Base-by-base conservation (phyloP, 2,797 vertebrate genomes). In the Myotis planiceps region DNA sequence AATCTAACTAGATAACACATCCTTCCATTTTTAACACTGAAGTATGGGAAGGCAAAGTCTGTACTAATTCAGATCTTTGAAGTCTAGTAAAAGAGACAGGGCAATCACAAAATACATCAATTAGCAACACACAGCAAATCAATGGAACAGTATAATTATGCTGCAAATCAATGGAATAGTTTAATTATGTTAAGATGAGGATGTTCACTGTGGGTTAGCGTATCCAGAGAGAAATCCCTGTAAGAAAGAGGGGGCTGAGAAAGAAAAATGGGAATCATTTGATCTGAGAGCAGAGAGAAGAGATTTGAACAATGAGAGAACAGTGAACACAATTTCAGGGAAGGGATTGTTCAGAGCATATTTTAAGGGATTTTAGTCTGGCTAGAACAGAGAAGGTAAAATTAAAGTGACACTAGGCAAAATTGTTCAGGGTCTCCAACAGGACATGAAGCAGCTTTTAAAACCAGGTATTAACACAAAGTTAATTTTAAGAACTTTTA, bases 131-230 rank as follows among this genome's bases (percentile, higher is more conserved):
- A 4, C 3, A 15, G 4, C 16, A 10, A 55, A 1, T 39, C 45
- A 29, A 0, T 13, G 3, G 23, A 15, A 5, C 8, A 10, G 0
- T 10, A 0, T 3, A 12, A 13, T 66, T 66, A 63, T 74, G 42
- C 29, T 74, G 4, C 23, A 13, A 45, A 1, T 37, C 58, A 32
- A 0, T 18, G 7, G 16, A 15, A 7, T 8, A 7, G 0, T 10
- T 0, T 3, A 14, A 15, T 19, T 3, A 13, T 13, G 5, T 9
- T 9, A 21, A 42, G 9, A 12, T 14, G 45, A 18, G 16, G 8
- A 42, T 1, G 12, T 1, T 65, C 51, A 3, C 15, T 16, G 42
- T 49, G 71, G 72, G 15, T 42, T 15, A 25, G 29, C 29, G 9
- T 58, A 47, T 76, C 47, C 3, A 53, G 27, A 8, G 29, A 60